These are phyloP conservation scores for Kryptolebias marmoratus DNA, from an alignment of 2,113 vertebrate genomes.

Conservation along the genomic window DNA sequence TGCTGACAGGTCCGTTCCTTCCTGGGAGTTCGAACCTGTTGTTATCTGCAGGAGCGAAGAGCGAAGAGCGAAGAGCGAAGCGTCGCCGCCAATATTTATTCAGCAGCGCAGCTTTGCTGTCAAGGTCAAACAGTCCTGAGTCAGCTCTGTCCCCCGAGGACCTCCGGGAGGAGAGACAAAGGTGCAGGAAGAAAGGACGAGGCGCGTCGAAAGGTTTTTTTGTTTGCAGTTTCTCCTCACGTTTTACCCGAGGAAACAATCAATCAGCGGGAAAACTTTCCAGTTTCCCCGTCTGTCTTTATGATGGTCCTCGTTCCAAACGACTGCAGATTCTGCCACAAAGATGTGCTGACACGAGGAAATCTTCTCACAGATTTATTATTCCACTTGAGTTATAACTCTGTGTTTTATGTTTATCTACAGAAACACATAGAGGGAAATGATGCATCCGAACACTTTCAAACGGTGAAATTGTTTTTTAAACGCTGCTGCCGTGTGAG, in stretches of 20 bases:
- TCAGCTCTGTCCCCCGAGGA: slow-evolving; percentile 44
- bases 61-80: slow-evolving; percentile 1
- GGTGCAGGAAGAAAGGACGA: slow-evolving; percentile 32
- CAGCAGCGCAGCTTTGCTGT: slow-evolving; percentile 55
- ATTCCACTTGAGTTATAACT: slow-evolving; percentile 48
- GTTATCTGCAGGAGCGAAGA: slow-evolving; percentile 49
- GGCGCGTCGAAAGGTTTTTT: slow-evolving; percentile 28
- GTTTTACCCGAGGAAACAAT: not conserved
- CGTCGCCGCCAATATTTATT: slow-evolving; percentile 64
- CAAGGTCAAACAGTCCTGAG: slow-evolving; percentile 67
- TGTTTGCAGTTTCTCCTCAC: slow-evolving; percentile 22
- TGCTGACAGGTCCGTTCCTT: no score
- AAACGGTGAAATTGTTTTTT: slow-evolving; percentile 29
- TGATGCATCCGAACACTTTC: slow-evolving; percentile 36
- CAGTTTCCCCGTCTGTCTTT: not conserved
- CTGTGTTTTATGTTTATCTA: slow-evolving; percentile 54
- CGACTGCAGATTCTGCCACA: slow-evolving; percentile 20
- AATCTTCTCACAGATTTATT: slow-evolving; percentile 44
- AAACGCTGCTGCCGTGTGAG: not conserved
- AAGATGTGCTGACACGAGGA: not conserved
- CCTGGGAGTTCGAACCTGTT: not conserved
- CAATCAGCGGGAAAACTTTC: slow-evolving; percentile 15
- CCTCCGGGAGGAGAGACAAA: slow-evolving; percentile 20
- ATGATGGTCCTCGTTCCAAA: slow-evolving; percentile 15
- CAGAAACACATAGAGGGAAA: slow-evolving; percentile 23